A percentile compares a stretch with the other conserved stretches of the same genome.
Conservation (phyloP, 2,888 invertebrate species). For the Steinernema carpocapsae region DNA sequence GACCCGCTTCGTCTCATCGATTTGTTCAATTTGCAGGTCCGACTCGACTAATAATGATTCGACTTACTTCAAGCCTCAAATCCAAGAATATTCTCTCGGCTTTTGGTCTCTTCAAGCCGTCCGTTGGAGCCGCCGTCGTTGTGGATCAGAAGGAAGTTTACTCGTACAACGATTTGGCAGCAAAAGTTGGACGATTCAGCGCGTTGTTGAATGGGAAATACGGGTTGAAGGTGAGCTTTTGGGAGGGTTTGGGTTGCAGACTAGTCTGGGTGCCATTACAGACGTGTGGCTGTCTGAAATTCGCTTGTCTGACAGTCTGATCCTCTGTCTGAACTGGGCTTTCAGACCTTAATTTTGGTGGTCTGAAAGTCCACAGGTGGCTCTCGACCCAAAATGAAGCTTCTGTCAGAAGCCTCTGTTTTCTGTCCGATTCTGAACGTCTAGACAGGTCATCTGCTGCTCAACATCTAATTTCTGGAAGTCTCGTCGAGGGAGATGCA, state of each 20-base stretch:
- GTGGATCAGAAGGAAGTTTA: constrained; percentile 18
- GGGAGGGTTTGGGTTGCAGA: too few relatives aligned
- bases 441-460: too few relatives aligned
- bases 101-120: constrained; percentile 17
- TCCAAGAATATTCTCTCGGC: not conserved
- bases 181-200: constrained; percentile 16
- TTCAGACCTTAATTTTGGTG: too few relatives aligned
- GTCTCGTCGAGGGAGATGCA: too few relatives aligned
- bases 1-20: not conserved
- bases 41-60: not conserved
- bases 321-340: not conserved
- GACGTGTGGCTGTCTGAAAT: too few relatives aligned
- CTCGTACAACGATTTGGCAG: constrained; percentile 5
- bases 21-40: not conserved
- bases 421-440: too few relatives aligned
- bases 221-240: constrained; percentile 11
- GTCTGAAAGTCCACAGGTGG: too few relatives aligned
- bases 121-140: not conserved
- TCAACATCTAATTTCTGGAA: too few relatives aligned
- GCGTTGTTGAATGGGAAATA: constrained; percentile 17
- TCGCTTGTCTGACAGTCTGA: too few relatives aligned
- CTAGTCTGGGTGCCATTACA: too few relatives aligned
- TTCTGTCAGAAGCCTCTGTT: too few relatives aligned
- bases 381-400: too few relatives aligned
- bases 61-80: not conserved